Evolutionary conservation across 2,113 vertebrate species (phyloP), one percentile per base, ranked within the genome.

Genomic region (Pycnonotus jocosus): DNA sequence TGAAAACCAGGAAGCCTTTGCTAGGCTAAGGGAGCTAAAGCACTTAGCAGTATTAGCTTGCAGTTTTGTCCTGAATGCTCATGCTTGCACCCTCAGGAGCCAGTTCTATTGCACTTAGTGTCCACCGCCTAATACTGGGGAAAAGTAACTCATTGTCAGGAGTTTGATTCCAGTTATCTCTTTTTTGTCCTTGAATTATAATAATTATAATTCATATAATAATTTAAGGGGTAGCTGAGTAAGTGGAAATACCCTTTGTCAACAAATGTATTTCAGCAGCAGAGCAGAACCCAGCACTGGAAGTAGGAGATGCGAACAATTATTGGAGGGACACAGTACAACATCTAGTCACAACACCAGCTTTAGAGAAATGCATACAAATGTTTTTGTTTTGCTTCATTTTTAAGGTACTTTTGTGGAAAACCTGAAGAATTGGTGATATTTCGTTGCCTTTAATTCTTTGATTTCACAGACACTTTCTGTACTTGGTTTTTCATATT

Each of bases 331-430:
- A 25, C 24, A 35, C 22, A 56, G 17, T 14, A 45, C 15, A 18
- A 31, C 0, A 1, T 50, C 30, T 54, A 12, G 24, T 37, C n/a
- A 33, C 10, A 24, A 15, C 3, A 44, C 40, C 25, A 44, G 9
- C 54, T 66, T 44, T 42, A 66, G 30, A 51, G 60, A 82, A 82
- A 70, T 20, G 18, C 35, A 31, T 27, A 13, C 6, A 15, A 74
- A 40, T 33, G 6, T 11, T 53, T 71, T 64, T 30, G 28, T 14
- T 87, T 84, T 72, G 31, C 31, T 83, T 86, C 15, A 28, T 76
- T 93, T 91, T 76, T 15, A 86, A 81, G 38, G 23, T 5, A 42
- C 2, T 54, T 70, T 2, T 4, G 7, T 11, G 7, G n/a, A 15
- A 65, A 86, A 23, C 0, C 0, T 37, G 28, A 64, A 82, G 74